Evolutionary conservation across 2,888 invertebrate genomes (phyloP), one percentile per base, ranked within the genome.

Genomic region (Cryptophagus acutangulus): DNA sequence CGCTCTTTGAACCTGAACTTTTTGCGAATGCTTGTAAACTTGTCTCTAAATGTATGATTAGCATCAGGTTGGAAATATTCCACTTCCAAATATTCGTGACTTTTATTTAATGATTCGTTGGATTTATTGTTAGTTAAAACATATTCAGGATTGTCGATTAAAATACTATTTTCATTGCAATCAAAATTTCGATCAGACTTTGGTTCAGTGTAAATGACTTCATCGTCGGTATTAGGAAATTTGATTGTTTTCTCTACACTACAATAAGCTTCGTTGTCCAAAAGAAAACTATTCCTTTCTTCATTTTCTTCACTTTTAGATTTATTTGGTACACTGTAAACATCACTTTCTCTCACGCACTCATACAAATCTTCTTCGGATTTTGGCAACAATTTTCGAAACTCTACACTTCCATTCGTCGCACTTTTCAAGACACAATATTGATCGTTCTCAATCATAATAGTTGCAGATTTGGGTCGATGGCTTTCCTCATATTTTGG

Each of bases 181-280:
- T 51, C 54, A 18, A 40, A 41, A 24, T 25, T 1, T 6, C 34
- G 31, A 8, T 14, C 31, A 13, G 28, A 12, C 37, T 46, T 46
- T 10, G 49, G 47, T 18, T 48, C 49, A 10, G 38, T 38, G 25
- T 50, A 47, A 26, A 45, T 38, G 12, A 38, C 36, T 38, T 45
- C 46, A n/a, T 33, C 29, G 16, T 34, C 28, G n/a, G 28, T 29
- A 34, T 18, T 40, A 5, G 28, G 20, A 17, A 24, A 36, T 31
- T n/a, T 44, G 30, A 14, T 33, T 15, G 9, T 38, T 28, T 48
- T 45, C 13, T 43, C 44, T 24, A 48, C 42, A 4, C 43, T 20
- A 12, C 46, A 41, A 17, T 61, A 61, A 10, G 53, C 50, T 3
- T 54, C 52, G 20, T 57, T 58, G 35, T 55, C 57, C 4, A 54